Base-by-base conservation (phyloP, 2,797 vertebrate species). In the Danio kyathit region DNA sequence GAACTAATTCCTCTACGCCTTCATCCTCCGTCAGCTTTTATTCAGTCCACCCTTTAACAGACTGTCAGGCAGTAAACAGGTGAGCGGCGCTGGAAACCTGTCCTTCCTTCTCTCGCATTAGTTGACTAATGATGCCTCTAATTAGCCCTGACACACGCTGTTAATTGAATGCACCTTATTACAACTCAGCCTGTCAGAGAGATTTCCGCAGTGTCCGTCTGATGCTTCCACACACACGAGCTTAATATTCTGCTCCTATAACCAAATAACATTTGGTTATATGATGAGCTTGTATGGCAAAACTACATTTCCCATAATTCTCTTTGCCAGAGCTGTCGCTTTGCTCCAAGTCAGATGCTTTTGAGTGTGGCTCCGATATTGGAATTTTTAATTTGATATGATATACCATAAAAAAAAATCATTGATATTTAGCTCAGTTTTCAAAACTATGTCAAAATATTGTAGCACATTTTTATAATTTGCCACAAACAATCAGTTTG, bases 151-250 rank as follows among this genome's bases (percentile, higher is more conserved):
- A 88, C 93, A 90, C 89, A 86, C 86, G 82, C 89, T 87, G 86
- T 90, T 93, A 92, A 94, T 94, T 92, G 89, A 94, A 94, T 94
- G 90, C 91, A 91, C 91, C 86, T 92, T 90, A 94, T 93, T 92
- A 92, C 93, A 91, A 90, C 89, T 90, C 89, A 85, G 81, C 87
- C 90, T 87, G 91, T 92, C 93, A 89, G 65, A 81, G 84, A 88
- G 83, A 89, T 92, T 91, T 84, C 82, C 83, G 79, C 87, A 79
- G 87, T 86, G 84, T 73, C 72, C 52, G 0, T 66, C 89, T 87
- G 85, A 88, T 86, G 88, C 89, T 90, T 84, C 88, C 80, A 88
- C 90, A 8, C 90, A 8, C 48, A 49, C 40, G 16, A 7, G 60
- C 12, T 51, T 51, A 40, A 40, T 13, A 63, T 16, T 63, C 21